Conservation (phyloP, 2,797 vertebrate species). For the Lepus townsendii region DNA sequence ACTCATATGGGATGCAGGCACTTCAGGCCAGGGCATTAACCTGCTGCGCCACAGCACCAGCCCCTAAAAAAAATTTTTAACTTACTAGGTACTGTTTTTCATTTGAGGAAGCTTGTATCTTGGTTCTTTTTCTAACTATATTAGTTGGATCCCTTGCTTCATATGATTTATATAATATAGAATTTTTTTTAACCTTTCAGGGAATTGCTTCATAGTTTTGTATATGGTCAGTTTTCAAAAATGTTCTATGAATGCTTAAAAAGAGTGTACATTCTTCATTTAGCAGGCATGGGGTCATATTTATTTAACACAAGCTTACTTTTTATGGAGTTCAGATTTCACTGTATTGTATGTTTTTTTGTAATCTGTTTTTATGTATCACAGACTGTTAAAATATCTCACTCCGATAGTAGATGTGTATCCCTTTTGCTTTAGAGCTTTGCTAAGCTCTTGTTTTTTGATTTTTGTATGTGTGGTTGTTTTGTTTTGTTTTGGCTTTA, state of each 20-base stretch:
- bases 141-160: slow-evolving; percentile 2
- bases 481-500: no score
- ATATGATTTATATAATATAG: background rate
- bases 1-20: no score
- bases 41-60: no score
- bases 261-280: slow-evolving; percentile 23
- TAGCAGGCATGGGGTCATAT: background rate
- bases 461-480: background rate
- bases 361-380: slow-evolving; percentile 9
- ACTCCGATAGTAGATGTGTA: background rate
- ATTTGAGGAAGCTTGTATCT: background rate
- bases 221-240: background rate
- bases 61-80: background rate
- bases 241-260: background rate
- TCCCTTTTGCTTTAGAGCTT: background rate
- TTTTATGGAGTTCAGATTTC: slow-evolving; percentile 15
- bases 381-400: background rate
- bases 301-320: background rate
- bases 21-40: no score
- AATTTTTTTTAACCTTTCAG: background rate
- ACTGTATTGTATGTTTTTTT: background rate
- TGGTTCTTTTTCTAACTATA: background rate
- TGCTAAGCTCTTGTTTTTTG: background rate
- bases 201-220: background rate
- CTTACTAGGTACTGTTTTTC: background rate